Evolutionary conservation across 2,888 invertebrate genomes (phyloP), one percentile per base, ranked within the genome.

Genomic region (Micropterix aruncella): DNA sequence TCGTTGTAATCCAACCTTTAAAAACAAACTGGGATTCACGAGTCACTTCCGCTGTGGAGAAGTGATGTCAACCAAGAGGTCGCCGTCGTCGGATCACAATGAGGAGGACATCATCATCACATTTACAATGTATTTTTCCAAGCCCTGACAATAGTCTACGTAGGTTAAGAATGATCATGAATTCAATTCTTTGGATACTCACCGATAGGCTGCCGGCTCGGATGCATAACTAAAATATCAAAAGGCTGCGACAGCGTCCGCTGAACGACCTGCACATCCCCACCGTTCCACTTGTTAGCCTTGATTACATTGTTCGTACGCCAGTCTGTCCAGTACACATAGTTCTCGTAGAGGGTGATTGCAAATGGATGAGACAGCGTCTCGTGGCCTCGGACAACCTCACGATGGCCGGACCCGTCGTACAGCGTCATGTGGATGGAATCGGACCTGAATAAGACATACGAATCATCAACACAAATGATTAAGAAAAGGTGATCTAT

Each of bases 281-380:
- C 75, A 47, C 83, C 88, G 61, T 83, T 83, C 82, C 87, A 91
- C 66, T 93, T 93, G 66, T 87, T 86, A 19, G 91, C 90, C 56
- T 85, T 71, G 53, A 88, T 80, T 2, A 94, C 85, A 48, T 86
- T 82, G 60, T 88, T 89, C 45, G 82, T 82, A 50, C 89, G 74
- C 94, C 94, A 93, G 66, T 94, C 93, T 0, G 91, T 92, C 91
- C 92, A 94, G 67, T 89, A 94, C 9, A 93, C 81, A 62, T 84
- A 80, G 57, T 83, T 81, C 59, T 86, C 91, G 67, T 84, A 91
- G 46, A 92, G 71, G 0, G 88, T 77, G 50, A 93, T 80, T 40
- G 92, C 87, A 70, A 93, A 94, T 0, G 93, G 91, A 71, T 93
- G 93, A 41, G 86, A 79, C 44, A 88, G 66, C 54, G 80, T 75